Evolutionary conservation across 2,797 vertebrate species (phyloP).

Genomic region (Presbytis comata): DNA sequence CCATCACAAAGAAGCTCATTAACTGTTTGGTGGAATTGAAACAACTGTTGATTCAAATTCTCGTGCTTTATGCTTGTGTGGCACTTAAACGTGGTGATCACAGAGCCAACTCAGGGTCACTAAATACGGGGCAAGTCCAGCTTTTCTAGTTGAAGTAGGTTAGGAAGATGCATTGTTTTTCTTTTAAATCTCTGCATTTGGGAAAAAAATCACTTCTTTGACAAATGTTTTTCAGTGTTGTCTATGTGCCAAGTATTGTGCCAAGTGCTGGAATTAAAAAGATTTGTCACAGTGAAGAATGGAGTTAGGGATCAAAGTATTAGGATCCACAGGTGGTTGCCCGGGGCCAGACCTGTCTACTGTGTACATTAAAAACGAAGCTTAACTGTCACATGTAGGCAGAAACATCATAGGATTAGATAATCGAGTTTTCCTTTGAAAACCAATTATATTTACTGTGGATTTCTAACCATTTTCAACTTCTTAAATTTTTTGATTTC

Average conservation of each 20-base stretch:
- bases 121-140: not conserved
- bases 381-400: not conserved
- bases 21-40: not conserved
- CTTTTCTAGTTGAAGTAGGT: not conserved
- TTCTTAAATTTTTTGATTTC: not conserved
- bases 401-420: not conserved
- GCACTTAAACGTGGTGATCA: not conserved
- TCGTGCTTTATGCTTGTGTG: not conserved
- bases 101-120: not conserved
- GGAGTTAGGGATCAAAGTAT: not conserved
- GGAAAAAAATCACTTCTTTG: not conserved
- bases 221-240: not conserved
- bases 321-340: not conserved
- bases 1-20: slow-evolving; percentile 37
- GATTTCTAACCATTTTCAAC: not conserved
- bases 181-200: not conserved
- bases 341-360: not conserved
- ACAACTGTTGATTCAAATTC: not conserved
- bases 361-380: not conserved
- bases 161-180: not conserved
- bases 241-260: not conserved
- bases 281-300: not conserved
- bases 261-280: not conserved
- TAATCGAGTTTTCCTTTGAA: not conserved
- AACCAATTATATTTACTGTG: not conserved